Evolutionary conservation across 2,797 vertebrate genomes (phyloP).

Genomic region (Falco cherrug): DNA sequence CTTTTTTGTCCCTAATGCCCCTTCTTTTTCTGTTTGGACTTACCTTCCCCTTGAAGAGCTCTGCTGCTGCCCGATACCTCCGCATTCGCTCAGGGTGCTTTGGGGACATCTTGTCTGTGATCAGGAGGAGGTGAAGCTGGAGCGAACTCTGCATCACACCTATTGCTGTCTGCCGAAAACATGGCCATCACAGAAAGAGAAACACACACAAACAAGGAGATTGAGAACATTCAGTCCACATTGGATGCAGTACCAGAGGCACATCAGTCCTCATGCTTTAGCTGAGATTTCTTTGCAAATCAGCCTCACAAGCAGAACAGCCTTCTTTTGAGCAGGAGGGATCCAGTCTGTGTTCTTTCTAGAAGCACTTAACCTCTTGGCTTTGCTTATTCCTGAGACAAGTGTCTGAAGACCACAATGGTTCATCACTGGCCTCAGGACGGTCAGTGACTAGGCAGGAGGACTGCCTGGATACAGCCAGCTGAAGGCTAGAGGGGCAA

Average conservation of each 20-base stretch:
- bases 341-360: neutral
- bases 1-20: neutral
- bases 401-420: neutral
- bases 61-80: slow-evolving; percentile 75
- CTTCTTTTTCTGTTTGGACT: neutral
- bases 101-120: slow-evolving; percentile 83
- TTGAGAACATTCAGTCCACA: neutral
- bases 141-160: slow-evolving; percentile 88
- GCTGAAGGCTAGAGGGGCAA: neutral
- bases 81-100: slow-evolving; percentile 74
- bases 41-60: slow-evolving; percentile 76
- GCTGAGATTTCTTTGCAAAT: neutral
- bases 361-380: neutral
- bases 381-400: neutral
- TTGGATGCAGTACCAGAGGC: neutral
- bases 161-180: slow-evolving; percentile 79
- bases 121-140: slow-evolving; percentile 86
- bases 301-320: neutral
- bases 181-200: neutral
- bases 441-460: neutral
- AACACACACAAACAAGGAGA: neutral
- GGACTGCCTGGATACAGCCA: neutral
- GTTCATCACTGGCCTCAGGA: neutral
- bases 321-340: neutral
- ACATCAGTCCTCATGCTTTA: neutral